These are phyloP conservation scores for Standfussiana lucernea DNA, from an alignment of 2,888 invertebrate species.

Conservation along the genomic window DNA sequence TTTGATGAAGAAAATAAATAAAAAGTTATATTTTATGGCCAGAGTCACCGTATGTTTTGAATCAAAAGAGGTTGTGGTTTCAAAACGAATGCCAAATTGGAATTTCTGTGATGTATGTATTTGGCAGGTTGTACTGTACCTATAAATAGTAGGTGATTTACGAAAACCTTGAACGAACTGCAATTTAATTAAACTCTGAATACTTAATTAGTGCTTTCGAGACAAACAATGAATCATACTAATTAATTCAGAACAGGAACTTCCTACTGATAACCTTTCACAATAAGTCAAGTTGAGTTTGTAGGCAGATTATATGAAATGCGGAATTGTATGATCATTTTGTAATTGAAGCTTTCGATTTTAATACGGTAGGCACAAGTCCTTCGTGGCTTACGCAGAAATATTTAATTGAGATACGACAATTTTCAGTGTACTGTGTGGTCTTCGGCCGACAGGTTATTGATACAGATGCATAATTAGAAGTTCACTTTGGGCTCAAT, in stretches of 20 bases:
- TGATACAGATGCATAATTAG: background rate
- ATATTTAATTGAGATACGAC: constrained; percentile 16
- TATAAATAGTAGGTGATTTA: constrained; percentile 2
- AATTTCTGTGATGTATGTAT: background rate
- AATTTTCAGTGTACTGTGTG: constrained; percentile 26
- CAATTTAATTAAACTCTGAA: constrained; percentile 28
- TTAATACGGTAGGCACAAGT: constrained; percentile 28
- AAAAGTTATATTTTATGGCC: background rate
- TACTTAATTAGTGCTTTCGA: constrained; percentile 51
- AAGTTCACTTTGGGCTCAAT: background rate
- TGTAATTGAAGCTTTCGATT: constrained; percentile 52
- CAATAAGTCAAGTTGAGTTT: constrained; percentile 60
- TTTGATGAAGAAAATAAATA: too few relatives aligned
- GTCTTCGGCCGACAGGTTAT: constrained; percentile 4
- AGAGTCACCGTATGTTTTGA: background rate
- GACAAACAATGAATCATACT: constrained; percentile 55
- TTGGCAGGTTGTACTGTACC: background rate
- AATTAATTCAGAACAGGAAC: constrained; percentile 56
- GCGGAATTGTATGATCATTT: constrained; percentile 52
- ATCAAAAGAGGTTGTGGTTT: background rate
- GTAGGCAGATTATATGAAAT: constrained; percentile 46
- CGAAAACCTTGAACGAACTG: constrained; percentile 26
- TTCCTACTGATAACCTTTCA: constrained; percentile 60
- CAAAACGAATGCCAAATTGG: background rate
- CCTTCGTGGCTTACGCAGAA: constrained; percentile 32